Evolutionary conservation across 23 tunicate genomes (phyloP).

Genomic region (Oikopleura dioica): DNA sequence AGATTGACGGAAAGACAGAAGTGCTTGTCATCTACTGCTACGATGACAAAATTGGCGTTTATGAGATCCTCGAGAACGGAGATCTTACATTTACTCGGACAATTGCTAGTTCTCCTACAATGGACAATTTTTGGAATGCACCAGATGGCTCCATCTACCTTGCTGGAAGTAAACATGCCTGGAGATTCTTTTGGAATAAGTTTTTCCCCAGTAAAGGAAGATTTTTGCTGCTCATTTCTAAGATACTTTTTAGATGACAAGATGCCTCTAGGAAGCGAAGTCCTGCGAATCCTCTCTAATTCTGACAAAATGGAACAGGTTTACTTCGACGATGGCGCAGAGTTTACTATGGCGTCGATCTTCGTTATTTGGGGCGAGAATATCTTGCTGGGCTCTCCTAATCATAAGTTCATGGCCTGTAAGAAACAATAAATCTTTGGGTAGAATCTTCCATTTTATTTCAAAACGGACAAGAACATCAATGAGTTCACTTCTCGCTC

Average conservation of each 20-base stretch:
- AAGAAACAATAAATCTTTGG: too few species aligned
- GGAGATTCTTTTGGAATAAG: background rate
- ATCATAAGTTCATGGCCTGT: background rate
- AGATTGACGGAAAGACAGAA: too few species aligned
- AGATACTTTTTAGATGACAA: too few species aligned
- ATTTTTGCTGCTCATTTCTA: too few species aligned
- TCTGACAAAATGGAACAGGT: background rate
- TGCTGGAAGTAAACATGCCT: background rate
- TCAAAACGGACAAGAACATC: too few species aligned
- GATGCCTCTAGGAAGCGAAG: background rate
- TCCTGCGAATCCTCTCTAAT: background rate
- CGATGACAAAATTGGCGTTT: background rate
- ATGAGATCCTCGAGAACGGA: background rate
- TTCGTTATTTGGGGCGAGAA: background rate
- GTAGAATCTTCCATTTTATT: too few species aligned
- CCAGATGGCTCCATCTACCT: conserved; percentile 1
- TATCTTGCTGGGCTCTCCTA: background rate
- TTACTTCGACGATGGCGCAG: background rate
- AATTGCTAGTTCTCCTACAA: background rate
- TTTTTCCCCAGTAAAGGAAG: too few species aligned
- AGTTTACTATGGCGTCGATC: background rate
- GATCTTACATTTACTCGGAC: background rate
- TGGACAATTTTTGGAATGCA: background rate
- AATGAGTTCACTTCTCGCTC: too few species aligned
- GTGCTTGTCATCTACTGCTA: background rate